phyloP scores from a whole-genome alignment of 2,888 invertebrate species.

The Drosophila fungiperda region DNA sequence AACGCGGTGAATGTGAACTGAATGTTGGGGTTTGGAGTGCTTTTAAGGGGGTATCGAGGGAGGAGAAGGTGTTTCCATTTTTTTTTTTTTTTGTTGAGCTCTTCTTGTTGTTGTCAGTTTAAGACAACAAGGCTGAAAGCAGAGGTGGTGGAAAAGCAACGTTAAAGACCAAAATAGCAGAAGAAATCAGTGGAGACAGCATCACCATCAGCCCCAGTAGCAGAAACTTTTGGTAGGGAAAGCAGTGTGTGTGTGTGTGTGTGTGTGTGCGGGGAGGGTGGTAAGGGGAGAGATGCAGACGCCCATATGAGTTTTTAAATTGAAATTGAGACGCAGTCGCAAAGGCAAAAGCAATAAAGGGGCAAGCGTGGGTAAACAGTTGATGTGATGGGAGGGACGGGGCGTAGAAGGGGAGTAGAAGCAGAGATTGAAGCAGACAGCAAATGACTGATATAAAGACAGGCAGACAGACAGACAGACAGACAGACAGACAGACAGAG shows the following conservation, averaged over 20 bases:
- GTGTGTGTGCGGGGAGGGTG: background rate
- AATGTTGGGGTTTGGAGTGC: constrained; percentile 5
- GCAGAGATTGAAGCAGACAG: constrained; percentile 1
- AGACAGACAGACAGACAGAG: constrained; percentile 6
- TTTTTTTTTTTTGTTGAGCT: background rate
- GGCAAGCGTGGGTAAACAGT: constrained; percentile 3
- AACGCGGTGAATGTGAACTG: constrained; percentile 11
- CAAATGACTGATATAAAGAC: constrained; percentile 40
- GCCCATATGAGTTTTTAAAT: constrained; percentile 59
- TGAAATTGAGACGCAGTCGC: constrained; percentile 64
- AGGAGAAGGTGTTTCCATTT: background rate
- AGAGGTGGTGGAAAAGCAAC: constrained; percentile 11
- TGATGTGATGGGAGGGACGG: too few species aligned
- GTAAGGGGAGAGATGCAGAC: constrained; percentile 2
- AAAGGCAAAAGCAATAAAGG: constrained; percentile 50
- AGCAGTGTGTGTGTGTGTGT: background rate
- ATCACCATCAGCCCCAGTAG: constrained; percentile 3
- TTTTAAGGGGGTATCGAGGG: background rate
- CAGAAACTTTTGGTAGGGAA: constrained; percentile 2
- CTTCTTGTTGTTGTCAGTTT: constrained; percentile 31
- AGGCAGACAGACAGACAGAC: constrained; percentile 34
- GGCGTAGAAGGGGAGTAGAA: background rate
- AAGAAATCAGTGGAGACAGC: constrained; percentile 29
- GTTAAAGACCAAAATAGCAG: constrained; percentile 15
- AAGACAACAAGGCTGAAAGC: constrained; percentile 37